Evolutionary conservation across 2,113 vertebrate species (phyloP).

Genomic region (Epinephelus cyanopodus): DNA sequence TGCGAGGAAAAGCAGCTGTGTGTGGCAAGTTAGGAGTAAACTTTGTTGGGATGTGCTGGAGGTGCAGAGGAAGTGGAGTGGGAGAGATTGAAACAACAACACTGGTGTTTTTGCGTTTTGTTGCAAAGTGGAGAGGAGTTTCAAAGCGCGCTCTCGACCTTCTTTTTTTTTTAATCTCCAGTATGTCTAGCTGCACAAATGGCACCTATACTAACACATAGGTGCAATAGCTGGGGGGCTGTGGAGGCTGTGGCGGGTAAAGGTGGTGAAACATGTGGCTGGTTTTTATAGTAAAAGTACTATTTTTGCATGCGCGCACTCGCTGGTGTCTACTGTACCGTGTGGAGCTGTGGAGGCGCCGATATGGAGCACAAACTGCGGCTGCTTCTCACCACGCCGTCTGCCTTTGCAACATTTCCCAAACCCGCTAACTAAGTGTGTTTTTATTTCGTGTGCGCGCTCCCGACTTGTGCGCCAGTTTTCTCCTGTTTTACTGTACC

Average conservation of each 20-base stretch:
- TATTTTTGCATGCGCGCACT: constrained; percentile 34
- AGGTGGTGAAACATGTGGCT: neutral
- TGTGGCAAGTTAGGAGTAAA: constrained; percentile 66
- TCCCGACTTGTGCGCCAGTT: constrained; percentile 78
- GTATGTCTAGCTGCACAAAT: constrained; percentile 24
- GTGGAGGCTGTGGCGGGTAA: neutral
- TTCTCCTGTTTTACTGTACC: constrained; percentile 79
- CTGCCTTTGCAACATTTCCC: neutral
- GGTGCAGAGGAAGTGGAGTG: constrained; percentile 41
- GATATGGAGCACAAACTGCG: constrained; percentile 14
- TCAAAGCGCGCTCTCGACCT: constrained; percentile 26
- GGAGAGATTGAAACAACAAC: neutral
- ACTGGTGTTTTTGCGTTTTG: neutral
- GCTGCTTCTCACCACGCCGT: constrained; percentile 11
- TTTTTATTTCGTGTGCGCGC: constrained; percentile 75
- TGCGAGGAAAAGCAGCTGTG: constrained; percentile 7
- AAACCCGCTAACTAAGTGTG: constrained; percentile 18
- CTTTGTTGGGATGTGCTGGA: constrained; percentile 60
- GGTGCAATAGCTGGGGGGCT: neutral
- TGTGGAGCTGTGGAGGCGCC: constrained; percentile 17
- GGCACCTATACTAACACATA: constrained; percentile 19
- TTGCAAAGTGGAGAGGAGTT: constrained; percentile 36
- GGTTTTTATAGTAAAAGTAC: neutral
- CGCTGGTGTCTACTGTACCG: constrained; percentile 27
- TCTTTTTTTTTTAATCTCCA: neutral